Base-by-base conservation (phyloP, 2,797 vertebrate species). In the Thaleichthys pacificus region DNA sequence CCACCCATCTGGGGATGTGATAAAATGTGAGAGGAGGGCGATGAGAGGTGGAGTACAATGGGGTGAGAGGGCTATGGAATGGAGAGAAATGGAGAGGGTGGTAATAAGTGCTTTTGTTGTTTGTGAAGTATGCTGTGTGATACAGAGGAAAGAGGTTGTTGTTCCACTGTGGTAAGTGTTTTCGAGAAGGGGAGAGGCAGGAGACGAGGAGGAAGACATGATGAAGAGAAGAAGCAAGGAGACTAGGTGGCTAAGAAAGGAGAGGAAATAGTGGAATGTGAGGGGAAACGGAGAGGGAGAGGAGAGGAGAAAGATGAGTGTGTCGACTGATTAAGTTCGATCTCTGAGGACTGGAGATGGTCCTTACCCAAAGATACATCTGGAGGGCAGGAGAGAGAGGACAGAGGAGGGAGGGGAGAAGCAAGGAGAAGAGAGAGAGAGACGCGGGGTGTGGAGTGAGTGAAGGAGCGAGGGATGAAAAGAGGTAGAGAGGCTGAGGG, bases 361-460 rank as follows among this genome's bases (percentile, higher is more conserved):
- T 14, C 42, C 42, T 47, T 8, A 47, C 12, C 42, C 12, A 51
- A 22, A 15, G 15, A 28, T n/a, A 30, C 21, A 26, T 6, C 15
- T n/a, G 38, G 49, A 15, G 47, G 22, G n/a, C 15, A 22, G 17
- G 24, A 56, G 66, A 49, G 19, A 19, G 28, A 35, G 28, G 17
- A 65, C 6, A 32, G 63, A 57, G 24, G 54, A 3, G 32, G 47
- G 56, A n/a, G 17, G 24, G 54, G 22, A 6, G 24, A 2, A 28
- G 51, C 0, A 54, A 6, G 17, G 5, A 32, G 47, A 62, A 75
- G 78, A 42, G 71, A 60, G 71, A 60, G 73, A 68, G 71, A 38
- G 69, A 5, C 6, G 19, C 15, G 17, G 51, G 51, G 51, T 14
- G 2, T 47, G 51, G 21, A 69, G n/a, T 22, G 54, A 68, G 19